These are phyloP conservation scores for Cephalotes varians DNA, from an alignment of 2,888 invertebrate species.

Conservation along the genomic window DNA sequence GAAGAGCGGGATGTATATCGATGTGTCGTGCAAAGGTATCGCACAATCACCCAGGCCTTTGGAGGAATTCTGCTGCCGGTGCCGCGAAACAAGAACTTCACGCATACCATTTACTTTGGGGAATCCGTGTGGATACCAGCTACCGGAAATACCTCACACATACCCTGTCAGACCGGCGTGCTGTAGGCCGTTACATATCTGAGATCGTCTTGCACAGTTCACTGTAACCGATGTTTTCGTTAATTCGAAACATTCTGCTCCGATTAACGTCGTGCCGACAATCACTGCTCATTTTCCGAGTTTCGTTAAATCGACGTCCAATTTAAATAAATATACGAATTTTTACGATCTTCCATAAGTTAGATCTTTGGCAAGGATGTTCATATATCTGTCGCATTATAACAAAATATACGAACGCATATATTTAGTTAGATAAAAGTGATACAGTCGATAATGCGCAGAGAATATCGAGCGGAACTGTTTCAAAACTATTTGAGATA, in stretches of 20 bases:
- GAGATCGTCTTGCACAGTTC: constrained; percentile 63
- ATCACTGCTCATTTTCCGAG: too few relatives aligned
- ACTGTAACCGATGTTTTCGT: constrained; percentile 64
- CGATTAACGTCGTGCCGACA: constrained; percentile 1
- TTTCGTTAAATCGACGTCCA: neutral
- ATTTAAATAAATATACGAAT: neutral
- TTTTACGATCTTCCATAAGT: neutral
- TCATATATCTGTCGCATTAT: neutral
- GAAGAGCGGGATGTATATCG: constrained; percentile 49
- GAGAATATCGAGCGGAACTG: constrained; percentile 16
- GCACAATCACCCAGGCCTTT: constrained; percentile 62
- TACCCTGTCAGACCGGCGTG: constrained; percentile 62
- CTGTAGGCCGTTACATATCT: constrained; percentile 68
- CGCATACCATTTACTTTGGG: constrained; percentile 76
- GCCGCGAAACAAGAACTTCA: constrained; percentile 75
- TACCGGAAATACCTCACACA: constrained; percentile 73
- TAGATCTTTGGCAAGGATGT: neutral
- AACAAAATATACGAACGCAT: neutral
- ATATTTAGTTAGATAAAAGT: constrained; percentile 21
- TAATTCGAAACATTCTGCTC: constrained; percentile 25
- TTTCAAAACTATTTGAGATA: constrained; percentile 38
- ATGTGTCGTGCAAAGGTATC: constrained; percentile 70
- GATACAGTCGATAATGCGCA: neutral
- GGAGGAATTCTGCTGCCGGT: constrained; percentile 71
- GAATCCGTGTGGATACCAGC: constrained; percentile 66